Conservation (phyloP, 2,888 invertebrate species). For the Mythimna ferrago region DNA sequence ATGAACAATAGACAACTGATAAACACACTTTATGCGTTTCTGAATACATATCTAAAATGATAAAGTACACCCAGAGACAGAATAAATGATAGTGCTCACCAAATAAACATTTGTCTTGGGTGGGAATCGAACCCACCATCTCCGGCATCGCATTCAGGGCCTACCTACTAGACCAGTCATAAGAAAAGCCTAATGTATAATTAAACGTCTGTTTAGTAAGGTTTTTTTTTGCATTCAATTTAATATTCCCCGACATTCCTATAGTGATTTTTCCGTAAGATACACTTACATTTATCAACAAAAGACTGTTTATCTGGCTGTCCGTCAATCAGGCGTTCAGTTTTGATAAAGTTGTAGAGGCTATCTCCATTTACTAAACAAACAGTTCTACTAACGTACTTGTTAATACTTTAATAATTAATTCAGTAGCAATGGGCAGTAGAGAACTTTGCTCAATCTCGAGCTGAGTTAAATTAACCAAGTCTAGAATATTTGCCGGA, state of each 20-base stretch:
- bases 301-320: not conserved
- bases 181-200: no score
- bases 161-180: no score
- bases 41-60: no score
- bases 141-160: no score
- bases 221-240: no score
- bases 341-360: slow-evolving; percentile 30
- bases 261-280: not conserved
- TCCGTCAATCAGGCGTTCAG: not conserved
- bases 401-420: slow-evolving; percentile 3
- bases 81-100: no score
- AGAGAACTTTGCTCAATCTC: slow-evolving; percentile 1
- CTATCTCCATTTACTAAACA: slow-evolving; percentile 2
- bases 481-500: not conserved
- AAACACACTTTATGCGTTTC: no score
- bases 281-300: not conserved
- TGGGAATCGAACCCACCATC: no score
- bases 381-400: slow-evolving; percentile 14
- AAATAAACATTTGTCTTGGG: no score
- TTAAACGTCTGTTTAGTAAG: no score
- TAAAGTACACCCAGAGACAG: no score
- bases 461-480: not conserved
- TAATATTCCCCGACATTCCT: not conserved
- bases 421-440: slow-evolving; percentile 1
- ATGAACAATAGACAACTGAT: no score